These are phyloP conservation scores for Crotalus helleri DNA, from an alignment of 2,113 vertebrate species.

Conservation along the genomic window DNA sequence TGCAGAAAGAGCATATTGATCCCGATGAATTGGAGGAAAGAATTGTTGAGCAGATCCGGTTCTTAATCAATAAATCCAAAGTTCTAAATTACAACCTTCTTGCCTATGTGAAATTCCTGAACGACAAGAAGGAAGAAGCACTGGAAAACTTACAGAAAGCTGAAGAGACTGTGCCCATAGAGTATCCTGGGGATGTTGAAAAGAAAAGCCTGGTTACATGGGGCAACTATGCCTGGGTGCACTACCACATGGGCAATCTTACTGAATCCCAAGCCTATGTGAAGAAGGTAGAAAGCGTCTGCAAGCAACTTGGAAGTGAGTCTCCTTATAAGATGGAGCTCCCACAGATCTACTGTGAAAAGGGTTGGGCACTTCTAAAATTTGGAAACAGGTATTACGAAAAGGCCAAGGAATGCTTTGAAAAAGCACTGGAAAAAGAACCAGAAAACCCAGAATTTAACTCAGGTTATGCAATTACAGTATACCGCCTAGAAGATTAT, in stretches of 20 bases:
- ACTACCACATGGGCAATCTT: conserved; percentile 64
- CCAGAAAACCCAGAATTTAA: conserved; percentile 72
- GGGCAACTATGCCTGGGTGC: conserved; percentile 78
- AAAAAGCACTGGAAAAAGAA: conserved; percentile 68
- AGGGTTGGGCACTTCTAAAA: conserved; percentile 74
- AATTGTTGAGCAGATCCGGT: conserved; percentile 55
- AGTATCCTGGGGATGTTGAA: conserved; percentile 41
- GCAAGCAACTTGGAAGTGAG: conserved; percentile 39
- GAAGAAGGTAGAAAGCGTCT: conserved; percentile 61
- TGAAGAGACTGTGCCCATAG: conserved; percentile 48
- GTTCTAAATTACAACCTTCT: conserved; percentile 63
- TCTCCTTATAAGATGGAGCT: conserved; percentile 40
- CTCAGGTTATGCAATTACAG: conserved; percentile 66
- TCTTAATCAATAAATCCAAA: conserved; percentile 25
- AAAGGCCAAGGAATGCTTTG: conserved; percentile 70
- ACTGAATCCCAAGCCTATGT: conserved; percentile 60
- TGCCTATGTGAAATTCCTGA: conserved; percentile 71
- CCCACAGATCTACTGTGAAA: conserved; percentile 70
- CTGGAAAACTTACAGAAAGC: conserved; percentile 67
- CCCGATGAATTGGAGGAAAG: conserved; percentile 67
- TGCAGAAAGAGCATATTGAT: conserved; percentile 66
- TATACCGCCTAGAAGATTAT: conserved; percentile 62
- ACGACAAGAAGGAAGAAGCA: conserved; percentile 65
- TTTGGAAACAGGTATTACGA: conserved; percentile 64
- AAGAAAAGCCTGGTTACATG: conserved; percentile 71